Base-by-base conservation (phyloP, 2,888 invertebrate species). In the Globia sparganii region DNA sequence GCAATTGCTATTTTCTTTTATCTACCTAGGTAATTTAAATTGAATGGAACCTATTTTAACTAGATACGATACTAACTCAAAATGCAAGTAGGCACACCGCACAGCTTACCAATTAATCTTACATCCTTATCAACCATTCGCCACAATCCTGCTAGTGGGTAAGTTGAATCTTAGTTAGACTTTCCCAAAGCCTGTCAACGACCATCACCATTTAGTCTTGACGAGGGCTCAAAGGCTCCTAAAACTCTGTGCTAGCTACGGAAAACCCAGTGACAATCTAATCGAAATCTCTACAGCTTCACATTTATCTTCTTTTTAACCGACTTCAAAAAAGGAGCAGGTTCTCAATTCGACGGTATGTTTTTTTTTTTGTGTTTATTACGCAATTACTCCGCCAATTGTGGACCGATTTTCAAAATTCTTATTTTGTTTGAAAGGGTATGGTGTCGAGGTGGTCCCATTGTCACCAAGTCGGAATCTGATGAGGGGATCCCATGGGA, bases 31-130 rank as follows among this genome's bases (percentile, higher is more conserved):
- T 59, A 78, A 79, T 69, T 77, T 69, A 49, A 49, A 78, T 49
- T 78, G 58, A 59, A 78, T 78, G 46, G 78, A 15, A 49, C 21
- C 4, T 49, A 59, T 77, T 68, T 68, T 28, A 78, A 78, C n/a
- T 40, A n/a, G 21, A 49, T n/a, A 58, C n/a, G 31, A 58, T 37
- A 31, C 15, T 11, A 21, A n/a, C 11, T 37, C 21, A 31, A 78
- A 58, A n/a, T 76, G n/a, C 4, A 58, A 67, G 46, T 78, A 49
- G 28, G 18, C 61, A 58, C 15, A 40, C 2, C 18, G 18, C 18
- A n/a, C 2, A 25, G 31, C 46, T 43, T 66, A 28, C 66, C 34
- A 34, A n/a, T 11, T 18, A 34, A 31, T 67, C 46, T 46, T 15
- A n/a, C 18, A n/a, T 34, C 4, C 11, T 28, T 43, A 43, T 21